These are phyloP conservation scores for Phrynosoma platyrhinos DNA, from an alignment of 2,113 vertebrate genomes.

Conservation along the genomic window DNA sequence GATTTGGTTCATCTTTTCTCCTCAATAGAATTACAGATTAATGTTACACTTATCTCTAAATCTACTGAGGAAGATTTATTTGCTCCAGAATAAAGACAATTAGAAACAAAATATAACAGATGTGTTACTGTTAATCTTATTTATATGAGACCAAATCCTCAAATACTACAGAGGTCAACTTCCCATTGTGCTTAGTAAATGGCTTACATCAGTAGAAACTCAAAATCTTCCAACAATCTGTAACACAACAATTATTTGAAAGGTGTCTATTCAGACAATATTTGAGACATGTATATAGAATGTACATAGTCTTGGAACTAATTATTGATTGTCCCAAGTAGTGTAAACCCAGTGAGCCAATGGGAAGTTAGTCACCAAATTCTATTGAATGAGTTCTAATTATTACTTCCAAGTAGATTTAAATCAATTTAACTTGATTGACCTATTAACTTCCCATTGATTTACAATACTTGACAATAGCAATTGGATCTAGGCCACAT, in stretches of 20 bases:
- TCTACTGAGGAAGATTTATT: constrained; percentile 33
- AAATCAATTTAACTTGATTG: too few relatives aligned
- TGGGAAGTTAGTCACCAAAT: too few relatives aligned
- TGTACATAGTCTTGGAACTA: too few relatives aligned
- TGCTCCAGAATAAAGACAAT: constrained; percentile 30
- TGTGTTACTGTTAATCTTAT: constrained; percentile 24
- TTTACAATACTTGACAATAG: too few relatives aligned
- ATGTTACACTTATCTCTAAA: constrained; percentile 40
- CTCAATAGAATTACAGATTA: constrained; percentile 40
- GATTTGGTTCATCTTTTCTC: constrained; percentile 5
- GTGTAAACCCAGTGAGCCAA: too few relatives aligned
- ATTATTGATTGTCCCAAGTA: too few relatives aligned
- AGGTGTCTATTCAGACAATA: neutral
- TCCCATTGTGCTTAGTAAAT: neutral
- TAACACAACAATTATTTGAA: constrained; percentile 9
- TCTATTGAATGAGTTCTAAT: too few relatives aligned
- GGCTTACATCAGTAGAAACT: constrained; percentile 14
- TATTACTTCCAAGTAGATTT: too few relatives aligned
- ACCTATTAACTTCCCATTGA: too few relatives aligned
- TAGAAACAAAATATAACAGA: neutral
- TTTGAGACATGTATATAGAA: neutral
- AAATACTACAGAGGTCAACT: constrained; percentile 2
- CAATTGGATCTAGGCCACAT: too few relatives aligned
- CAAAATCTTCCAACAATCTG: constrained; percentile 7
- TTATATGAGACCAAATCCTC: neutral